These are phyloP conservation scores for Morpho achilles DNA, from an alignment of 2,888 invertebrate genomes.

Conservation along the genomic window DNA sequence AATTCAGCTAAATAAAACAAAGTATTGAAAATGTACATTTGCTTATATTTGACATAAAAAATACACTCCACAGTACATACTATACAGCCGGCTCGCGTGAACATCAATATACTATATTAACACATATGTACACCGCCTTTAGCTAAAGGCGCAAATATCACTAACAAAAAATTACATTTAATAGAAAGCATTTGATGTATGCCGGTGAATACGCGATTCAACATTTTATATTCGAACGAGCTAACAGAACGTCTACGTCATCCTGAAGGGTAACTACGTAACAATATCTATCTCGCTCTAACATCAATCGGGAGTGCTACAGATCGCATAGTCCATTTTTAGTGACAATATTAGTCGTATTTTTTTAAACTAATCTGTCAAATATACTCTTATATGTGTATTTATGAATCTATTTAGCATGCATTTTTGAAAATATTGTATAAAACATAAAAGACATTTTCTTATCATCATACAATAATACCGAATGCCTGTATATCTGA, in stretches of 20 bases:
- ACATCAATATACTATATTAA: conserved; percentile 32
- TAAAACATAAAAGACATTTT: too few relatives aligned
- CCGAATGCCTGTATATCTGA: too few relatives aligned
- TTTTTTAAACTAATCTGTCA: too few relatives aligned
- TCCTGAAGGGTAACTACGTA: background rate
- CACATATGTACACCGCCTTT: conserved; percentile 42
- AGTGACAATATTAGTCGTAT: background rate
- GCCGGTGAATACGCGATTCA: background rate
- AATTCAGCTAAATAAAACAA: conserved; percentile 55
- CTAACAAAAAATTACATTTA: conserved; percentile 1
- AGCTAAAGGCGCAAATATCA: conserved; percentile 6
- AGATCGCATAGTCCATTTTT: conserved; percentile 1
- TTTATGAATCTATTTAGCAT: too few relatives aligned
- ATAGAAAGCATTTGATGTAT: background rate
- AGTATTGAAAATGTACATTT: conserved; percentile 60
- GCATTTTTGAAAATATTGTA: too few relatives aligned
- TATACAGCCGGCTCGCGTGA: conserved; percentile 47
- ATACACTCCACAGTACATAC: conserved; percentile 56
- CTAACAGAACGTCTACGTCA: background rate
- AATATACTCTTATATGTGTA: too few relatives aligned
- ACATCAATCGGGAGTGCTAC: background rate
- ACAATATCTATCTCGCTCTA: background rate
- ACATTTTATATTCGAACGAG: background rate
- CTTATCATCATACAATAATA: too few relatives aligned
- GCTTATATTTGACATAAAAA: conserved; percentile 75